Evolutionary conservation across 2,113 vertebrate genomes (phyloP).

Genomic region (Sapayoa aenigma): DNA sequence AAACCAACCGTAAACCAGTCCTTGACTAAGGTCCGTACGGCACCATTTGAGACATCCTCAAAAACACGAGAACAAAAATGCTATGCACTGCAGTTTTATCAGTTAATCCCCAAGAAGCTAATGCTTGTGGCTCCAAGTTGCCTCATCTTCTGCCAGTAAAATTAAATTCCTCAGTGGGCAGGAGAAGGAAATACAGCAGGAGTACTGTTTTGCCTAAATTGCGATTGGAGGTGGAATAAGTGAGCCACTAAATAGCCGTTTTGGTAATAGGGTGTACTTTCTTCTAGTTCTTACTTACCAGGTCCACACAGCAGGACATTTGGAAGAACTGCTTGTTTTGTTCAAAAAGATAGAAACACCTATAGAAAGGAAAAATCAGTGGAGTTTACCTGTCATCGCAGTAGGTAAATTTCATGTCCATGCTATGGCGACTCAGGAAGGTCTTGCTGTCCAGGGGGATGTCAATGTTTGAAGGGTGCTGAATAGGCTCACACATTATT

Average conservation of each 20-base stretch:
- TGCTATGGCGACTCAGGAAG: conserved; percentile 94
- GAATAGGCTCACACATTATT: conserved; percentile 92
- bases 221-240: neutral
- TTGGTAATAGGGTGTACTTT: neutral
- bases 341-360: neutral
- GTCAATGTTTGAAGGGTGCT: conserved; percentile 91
- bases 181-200: neutral
- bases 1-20: neutral
- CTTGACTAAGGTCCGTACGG: neutral
- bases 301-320: neutral
- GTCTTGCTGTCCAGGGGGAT: conserved; percentile 89
- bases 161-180: neutral
- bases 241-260: neutral
- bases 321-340: neutral
- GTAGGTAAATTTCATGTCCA: conserved; percentile 97
- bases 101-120: neutral
- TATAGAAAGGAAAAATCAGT: neutral
- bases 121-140: neutral
- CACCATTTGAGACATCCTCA: neutral
- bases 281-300: neutral
- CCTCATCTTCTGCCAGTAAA: neutral
- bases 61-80: neutral
- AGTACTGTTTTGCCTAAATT: neutral
- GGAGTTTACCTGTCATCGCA: conserved; percentile 88
- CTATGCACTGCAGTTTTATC: neutral